Evolutionary conservation across 2,113 vertebrate genomes (phyloP), one percentile per base, ranked within the genome.

Genomic region (Pelecanoides urinatrix): DNA sequence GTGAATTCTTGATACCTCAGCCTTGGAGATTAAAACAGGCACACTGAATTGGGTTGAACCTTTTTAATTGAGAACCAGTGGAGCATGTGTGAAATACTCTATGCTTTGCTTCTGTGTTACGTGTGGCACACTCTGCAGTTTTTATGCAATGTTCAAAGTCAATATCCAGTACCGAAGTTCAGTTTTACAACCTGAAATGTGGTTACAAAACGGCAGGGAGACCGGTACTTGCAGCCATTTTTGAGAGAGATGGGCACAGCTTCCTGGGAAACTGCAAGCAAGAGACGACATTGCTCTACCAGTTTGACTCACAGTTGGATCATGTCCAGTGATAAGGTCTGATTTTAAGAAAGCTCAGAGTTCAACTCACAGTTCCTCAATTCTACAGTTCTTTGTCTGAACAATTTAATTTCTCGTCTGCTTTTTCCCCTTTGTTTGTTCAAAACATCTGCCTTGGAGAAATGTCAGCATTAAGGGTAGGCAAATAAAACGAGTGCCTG

Each of bases 41-140:
- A 55, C 18, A 58, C 14, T 77, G 90, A 93, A 94, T 59, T 92
- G 90, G 7, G 29, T 88, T 89, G 89, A 71, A 85, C 20, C 53
- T 91, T 91, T 95, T 91, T 95, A 96, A 97, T 90, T 91, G 91
- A 75, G 94, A 95, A 45, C n/a, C 93, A 91, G 73, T 75, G 86
- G 40, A 91, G 73, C 93, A 92, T 91, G 65, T 52, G 52, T 44
- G 73, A 94, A 90, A 84, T 67, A 81, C 45, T 73, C 55, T 23
- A 0, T 61, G 42, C 34, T 88, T 87, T 23, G 16, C 65, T 68
- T 50, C 75, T 21, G 11, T 36, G 14, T 36, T 71, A 40, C 18
- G 29, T 47, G 63, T 88, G 71, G 72, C 45, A 82, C 18, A 20
- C 11, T 44, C 56, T 45, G 55, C n/a, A 76, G 20, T 61, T 74